phyloP scores from a whole-genome alignment of 2,797 vertebrate genomes.

The Scolopax rusticola region DNA sequence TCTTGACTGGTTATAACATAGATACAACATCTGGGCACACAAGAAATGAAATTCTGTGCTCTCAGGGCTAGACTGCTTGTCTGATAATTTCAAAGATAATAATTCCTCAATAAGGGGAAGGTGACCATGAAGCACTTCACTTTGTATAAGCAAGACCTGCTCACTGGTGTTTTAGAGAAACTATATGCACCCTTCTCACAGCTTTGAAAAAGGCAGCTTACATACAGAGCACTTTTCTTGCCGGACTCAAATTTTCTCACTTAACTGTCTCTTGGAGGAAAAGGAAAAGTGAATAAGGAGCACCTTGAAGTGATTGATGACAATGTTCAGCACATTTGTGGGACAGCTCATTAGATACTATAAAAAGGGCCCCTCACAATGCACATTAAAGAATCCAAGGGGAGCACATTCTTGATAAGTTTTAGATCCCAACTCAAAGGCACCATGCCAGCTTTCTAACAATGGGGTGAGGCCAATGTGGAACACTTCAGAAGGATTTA shows the following conservation, averaged over 20 bases:
- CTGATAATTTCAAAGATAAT: not conserved
- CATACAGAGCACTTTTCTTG: not conserved
- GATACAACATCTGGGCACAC: not conserved
- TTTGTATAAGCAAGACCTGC: not conserved
- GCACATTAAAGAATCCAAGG: conserved; percentile 23
- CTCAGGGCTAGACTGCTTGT: not conserved
- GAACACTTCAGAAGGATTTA: conserved; percentile 57
- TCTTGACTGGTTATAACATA: not conserved
- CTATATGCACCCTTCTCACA: not conserved
- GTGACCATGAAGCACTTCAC: not conserved
- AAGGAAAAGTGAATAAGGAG: conserved; percentile 30
- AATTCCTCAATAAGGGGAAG: not conserved
- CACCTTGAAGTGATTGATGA: conserved; percentile 19
- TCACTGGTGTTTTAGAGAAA: not conserved
- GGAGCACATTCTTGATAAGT: conserved; percentile 54
- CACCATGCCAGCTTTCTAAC: conserved; percentile 24
- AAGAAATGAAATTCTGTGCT: not conserved
- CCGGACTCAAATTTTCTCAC: conserved; percentile 15
- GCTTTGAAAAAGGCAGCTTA: conserved; percentile 2
- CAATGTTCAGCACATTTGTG: not conserved
- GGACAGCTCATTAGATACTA: conserved; percentile 59
- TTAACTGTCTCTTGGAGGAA: not conserved
- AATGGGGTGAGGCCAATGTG: conserved; percentile 53
- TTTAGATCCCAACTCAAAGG: conserved; percentile 68
- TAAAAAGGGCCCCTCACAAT: conserved; percentile 42